Evolutionary conservation across 2,113 vertebrate genomes (phyloP), one percentile per base, ranked within the genome.

Genomic region (Hemiscyllium ocellatum): DNA sequence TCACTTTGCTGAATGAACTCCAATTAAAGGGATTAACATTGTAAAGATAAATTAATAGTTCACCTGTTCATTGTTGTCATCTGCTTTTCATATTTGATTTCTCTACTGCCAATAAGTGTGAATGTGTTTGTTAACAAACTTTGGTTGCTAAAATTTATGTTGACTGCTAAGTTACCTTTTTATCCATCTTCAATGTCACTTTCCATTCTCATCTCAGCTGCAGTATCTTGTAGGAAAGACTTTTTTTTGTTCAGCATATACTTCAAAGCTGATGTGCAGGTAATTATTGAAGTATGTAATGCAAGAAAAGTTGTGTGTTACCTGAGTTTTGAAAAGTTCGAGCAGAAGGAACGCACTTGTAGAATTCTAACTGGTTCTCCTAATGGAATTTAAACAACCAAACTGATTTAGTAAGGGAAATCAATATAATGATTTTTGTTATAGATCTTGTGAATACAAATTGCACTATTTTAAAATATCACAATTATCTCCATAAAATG

Each of bases 11-110:
- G 93, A 52, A 42, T 95, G 72, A 70, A 42, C n/a, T 94, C 37
- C n/a, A 94, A 76, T 95, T 72, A 52, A 52, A 90, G 87, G 7
- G 66, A 69, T 70, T 69, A 94, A 33, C 26, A 33, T 61, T 95
- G 47, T 72, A 50, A 72, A 52, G 2, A 8, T 95, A 24, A 29
- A 15, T 76, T 94, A 68, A 70, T 90, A 61, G 29, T 90, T 89
- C 52, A 89, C 26, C 86, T 56, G 20, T 68, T 94, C 93, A 69
- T 69, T 68, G 33, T 47, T 29, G 61, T 68, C 90, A 93, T 47
- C 22, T 94, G 91, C 65, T 56, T 93, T 65, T 76, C 94, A 95
- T 94, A 42, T 42, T 29, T 94, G 37, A 22, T 94, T 94, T 70
- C 37, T 22, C 42, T 4, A 70, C 20, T 76, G 12, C 47, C 47